Percentiles rank a stretch among this genome's conserved stretches.
These are phyloP conservation scores for Drosophila kohkoa DNA, from an alignment of 1,140 invertebrate species.

Conservation along the genomic window DNA sequence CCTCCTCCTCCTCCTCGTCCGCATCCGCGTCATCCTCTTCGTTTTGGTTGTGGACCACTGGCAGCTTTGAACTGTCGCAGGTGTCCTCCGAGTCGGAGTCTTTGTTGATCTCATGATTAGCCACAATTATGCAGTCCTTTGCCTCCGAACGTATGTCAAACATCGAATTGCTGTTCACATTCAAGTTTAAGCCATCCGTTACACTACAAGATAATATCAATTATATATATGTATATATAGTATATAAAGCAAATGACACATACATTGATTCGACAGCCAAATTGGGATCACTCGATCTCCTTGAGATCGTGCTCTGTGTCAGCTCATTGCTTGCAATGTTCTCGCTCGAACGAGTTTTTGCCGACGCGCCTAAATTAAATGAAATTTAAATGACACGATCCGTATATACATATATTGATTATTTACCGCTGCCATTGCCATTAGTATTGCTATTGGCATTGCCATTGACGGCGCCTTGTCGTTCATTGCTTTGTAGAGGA, in stretches of 20 bases:
- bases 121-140: constrained; percentile 42
- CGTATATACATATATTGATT: not conserved
- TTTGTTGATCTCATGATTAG: constrained; percentile 31
- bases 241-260: constrained; percentile 49
- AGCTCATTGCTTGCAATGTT: constrained; percentile 90
- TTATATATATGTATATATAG: not conserved
- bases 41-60: not conserved
- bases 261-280: constrained; percentile 89
- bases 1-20: constrained; percentile 9
- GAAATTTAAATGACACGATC: not conserved
- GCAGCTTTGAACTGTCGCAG: constrained; percentile 30
- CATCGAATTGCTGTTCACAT: constrained; percentile 70
- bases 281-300: constrained; percentile 93
- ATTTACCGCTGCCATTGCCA: constrained; percentile 1
- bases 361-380: constrained; percentile 86
- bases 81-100: constrained; percentile 29
- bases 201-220: constrained; percentile 36
- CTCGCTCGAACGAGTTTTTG: constrained; percentile 92
- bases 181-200: constrained; percentile 63
- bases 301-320: constrained; percentile 86
- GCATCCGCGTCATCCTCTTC: not conserved
- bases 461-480: constrained; percentile 65
- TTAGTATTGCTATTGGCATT: constrained; percentile 5
- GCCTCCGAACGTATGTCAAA: constrained; percentile 65
- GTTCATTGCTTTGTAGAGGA: constrained; percentile 78